Percentiles rank a stretch among this genome's conserved stretches.
These are phyloP conservation scores for Gonatopus flavifemur DNA, from an alignment of 1,140 invertebrate species.

Conservation along the genomic window DNA sequence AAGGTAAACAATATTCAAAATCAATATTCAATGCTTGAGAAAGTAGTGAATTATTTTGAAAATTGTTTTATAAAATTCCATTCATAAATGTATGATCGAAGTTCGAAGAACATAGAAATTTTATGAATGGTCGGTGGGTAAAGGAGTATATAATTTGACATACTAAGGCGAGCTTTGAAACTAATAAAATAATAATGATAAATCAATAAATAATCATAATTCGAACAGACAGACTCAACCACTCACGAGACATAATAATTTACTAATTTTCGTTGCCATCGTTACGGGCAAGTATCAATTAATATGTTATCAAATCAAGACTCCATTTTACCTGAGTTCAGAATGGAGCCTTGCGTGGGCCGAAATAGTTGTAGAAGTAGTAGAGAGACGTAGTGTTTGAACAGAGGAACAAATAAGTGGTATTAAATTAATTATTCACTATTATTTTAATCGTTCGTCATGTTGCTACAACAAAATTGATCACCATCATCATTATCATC, in stretches of 20 bases:
- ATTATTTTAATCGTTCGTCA: too few species aligned
- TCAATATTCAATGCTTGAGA: background rate
- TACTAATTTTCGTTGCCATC: constrained; percentile 43
- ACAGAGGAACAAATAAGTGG: constrained; percentile 54
- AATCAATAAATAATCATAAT: constrained; percentile 27
- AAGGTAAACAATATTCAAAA: background rate
- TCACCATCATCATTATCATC: constrained; percentile 11
- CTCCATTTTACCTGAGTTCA: constrained; percentile 59
- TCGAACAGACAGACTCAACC: constrained; percentile 50
- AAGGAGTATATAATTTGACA: background rate
- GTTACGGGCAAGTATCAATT: constrained; percentile 38
- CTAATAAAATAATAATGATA: constrained; percentile 18
- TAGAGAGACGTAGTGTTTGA: constrained; percentile 53
- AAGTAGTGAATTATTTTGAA: too few species aligned
- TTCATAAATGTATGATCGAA: too few species aligned
- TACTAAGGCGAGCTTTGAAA: constrained; percentile 27
- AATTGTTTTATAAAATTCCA: too few species aligned
- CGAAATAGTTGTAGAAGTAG: constrained; percentile 57
- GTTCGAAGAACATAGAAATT: background rate
- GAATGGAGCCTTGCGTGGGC: constrained; percentile 58
- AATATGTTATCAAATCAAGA: constrained; percentile 53
- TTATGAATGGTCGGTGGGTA: background rate
- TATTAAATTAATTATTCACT: constrained; percentile 34
- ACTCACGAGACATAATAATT: constrained; percentile 53
- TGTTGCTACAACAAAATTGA: constrained; percentile 18